Evolutionary conservation across 2,113 vertebrate species (phyloP).

Genomic region (Centrocercus urophasianus): DNA sequence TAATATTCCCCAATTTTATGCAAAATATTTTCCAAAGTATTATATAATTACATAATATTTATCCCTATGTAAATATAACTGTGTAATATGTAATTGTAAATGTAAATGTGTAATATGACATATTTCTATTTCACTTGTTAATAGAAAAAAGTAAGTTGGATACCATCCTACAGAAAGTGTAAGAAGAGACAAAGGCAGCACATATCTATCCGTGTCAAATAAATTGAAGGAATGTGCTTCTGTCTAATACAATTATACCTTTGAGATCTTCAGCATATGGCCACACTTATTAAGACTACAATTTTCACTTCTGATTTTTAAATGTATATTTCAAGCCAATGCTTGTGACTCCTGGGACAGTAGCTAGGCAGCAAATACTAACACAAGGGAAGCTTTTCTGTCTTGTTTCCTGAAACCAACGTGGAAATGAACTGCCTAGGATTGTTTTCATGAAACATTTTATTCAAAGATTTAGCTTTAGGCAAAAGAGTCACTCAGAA

Average conservation of each 20-base stretch:
- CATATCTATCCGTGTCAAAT: not conserved
- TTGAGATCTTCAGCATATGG: not conserved
- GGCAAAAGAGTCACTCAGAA: not conserved
- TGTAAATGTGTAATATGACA: not conserved
- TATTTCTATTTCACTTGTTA: not conserved
- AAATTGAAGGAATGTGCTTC: slow-evolving; percentile 42
- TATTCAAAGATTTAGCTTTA: slow-evolving; percentile 10
- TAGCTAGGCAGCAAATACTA: not conserved
- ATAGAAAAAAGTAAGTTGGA: not conserved
- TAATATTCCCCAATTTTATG: not conserved
- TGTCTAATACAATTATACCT: slow-evolving; percentile 46
- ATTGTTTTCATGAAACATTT: slow-evolving; percentile 16
- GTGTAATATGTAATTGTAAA: not conserved
- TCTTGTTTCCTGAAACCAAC: not conserved
- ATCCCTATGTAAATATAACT: not conserved
- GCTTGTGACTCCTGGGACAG: not conserved
- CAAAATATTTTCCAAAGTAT: not conserved
- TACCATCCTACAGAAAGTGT: not conserved
- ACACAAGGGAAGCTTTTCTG: not conserved
- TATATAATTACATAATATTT: not conserved
- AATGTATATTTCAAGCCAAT: slow-evolving; percentile 35
- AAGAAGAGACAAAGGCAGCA: not conserved
- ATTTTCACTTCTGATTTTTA: slow-evolving; percentile 57
- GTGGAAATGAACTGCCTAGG: not conserved
- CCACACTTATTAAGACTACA: slow-evolving; percentile 39